Base-by-base conservation (phyloP, 1,140 invertebrate genomes). In the Pseudomyrmex pallidus region DNA sequence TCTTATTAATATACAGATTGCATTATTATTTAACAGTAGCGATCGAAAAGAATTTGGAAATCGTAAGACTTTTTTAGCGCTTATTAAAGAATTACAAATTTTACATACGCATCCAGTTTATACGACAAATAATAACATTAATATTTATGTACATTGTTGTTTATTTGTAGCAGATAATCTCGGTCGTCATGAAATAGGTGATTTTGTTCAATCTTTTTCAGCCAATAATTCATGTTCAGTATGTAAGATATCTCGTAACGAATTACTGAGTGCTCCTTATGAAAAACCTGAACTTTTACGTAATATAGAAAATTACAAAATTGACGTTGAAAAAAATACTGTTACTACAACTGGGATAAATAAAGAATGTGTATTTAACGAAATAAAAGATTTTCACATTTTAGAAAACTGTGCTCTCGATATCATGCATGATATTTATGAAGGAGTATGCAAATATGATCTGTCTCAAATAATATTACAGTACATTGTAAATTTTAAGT, bases 241-340 rank as follows among this genome's bases (percentile, higher is more conserved):
- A 10, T 67, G 66, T 15, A 50, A 67, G 48, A 67, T 67, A 67
- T 67, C 66, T 50, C 66, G 66, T 22, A 52, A 67, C 7, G 46
- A 67, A 67, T 67, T 67, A 52, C 1, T 67, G 46, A 50, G 46
- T 67, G 20, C 66, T 15, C 52, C 17, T 50, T 15, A 52, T 22
- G 66, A 67, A 52, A 67, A 50, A 67, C 7, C 46, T 67, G 66
- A 67, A 67, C 46, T 67, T 52, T 52, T 67, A 20, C 64, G 64
- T 67, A 67, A 67, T 50, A 67, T 22, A 48, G 64, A 67, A 22
- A 67, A 67, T 67, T 67, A 67, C 5, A 67, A 50, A 50, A 0
- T 13, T 50, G 46, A 67, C 15, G 46, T 67, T 52, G 46, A 67
- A 15, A 67, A 67, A 48, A 67, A 50, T 15, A 17, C 50, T 67